phyloP scores from a whole-genome alignment of 2,797 vertebrate species.

The Vultur gryphus region DNA sequence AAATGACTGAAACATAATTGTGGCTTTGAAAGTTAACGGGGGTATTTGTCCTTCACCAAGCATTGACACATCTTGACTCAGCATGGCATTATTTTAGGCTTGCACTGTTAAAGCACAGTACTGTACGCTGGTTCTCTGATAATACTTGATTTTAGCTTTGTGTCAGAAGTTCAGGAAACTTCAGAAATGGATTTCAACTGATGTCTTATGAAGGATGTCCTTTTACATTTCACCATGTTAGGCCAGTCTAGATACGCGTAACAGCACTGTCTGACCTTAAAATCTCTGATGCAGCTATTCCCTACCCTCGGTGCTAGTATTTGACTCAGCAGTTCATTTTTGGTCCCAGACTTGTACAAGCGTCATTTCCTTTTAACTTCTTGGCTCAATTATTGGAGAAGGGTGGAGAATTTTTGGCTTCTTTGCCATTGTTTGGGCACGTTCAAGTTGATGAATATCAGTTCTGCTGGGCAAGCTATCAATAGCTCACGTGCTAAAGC shows the following conservation, averaged over 20 bases:
- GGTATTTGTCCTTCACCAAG: background rate
- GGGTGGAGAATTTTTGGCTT: constrained; percentile 53
- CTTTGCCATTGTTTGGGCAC: constrained; percentile 23
- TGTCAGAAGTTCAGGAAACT: background rate
- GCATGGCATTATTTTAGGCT: background rate
- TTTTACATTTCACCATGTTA: background rate
- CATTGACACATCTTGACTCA: background rate
- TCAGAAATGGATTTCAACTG: background rate
- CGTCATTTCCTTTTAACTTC: constrained; percentile 17
- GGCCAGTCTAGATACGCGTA: background rate
- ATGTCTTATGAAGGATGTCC: background rate
- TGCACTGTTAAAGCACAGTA: background rate
- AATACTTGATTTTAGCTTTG: background rate
- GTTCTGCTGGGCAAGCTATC: constrained; percentile 40
- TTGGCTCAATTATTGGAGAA: constrained; percentile 30
- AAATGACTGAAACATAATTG: background rate
- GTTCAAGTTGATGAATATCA: constrained; percentile 15
- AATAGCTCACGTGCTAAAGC: constrained; percentile 10
- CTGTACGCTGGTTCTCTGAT: background rate
- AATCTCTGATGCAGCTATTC: background rate
- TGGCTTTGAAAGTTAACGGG: background rate
- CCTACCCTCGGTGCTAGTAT: background rate
- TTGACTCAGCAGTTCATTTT: constrained; percentile 46
- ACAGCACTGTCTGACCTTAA: background rate
- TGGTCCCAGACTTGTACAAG: background rate